phyloP scores from a whole-genome alignment of 2,113 vertebrate genomes.

The Halichoeres trimaculatus region DNA sequence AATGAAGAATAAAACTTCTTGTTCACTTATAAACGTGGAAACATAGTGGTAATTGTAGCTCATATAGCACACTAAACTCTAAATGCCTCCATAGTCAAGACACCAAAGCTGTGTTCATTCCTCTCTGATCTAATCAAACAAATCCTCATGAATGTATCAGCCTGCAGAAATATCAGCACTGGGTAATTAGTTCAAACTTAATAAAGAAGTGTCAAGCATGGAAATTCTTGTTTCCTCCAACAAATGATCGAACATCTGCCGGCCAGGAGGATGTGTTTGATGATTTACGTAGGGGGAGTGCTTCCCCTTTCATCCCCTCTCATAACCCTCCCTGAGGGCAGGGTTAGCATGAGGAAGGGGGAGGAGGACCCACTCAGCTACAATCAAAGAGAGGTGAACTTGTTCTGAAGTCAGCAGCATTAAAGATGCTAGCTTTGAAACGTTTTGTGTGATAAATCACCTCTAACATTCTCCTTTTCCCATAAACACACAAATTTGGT shows the following conservation, averaged over 20 bases:
- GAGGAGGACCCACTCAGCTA: background rate
- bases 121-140: background rate
- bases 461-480: too few relatives aligned
- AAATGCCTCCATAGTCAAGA: background rate
- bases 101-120: background rate
- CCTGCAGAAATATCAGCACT: background rate
- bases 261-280: slow-evolving; percentile 17
- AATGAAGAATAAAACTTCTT: too few relatives aligned
- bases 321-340: slow-evolving; percentile 20
- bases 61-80: background rate
- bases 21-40: too few relatives aligned
- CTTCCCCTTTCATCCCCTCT: slow-evolving; percentile 27
- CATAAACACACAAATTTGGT: too few relatives aligned
- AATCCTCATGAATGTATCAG: background rate
- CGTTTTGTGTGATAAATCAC: background rate
- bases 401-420: background rate
- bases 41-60: too few relatives aligned
- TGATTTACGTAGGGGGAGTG: slow-evolving; percentile 21
- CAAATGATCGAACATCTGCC: slow-evolving; percentile 41
- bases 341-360: slow-evolving; percentile 3
- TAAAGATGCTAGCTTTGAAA: background rate
- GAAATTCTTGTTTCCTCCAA: slow-evolving; percentile 42
- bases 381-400: slow-evolving; percentile 12
- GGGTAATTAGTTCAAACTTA: slow-evolving; percentile 14
- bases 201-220: slow-evolving; percentile 5